Evolutionary conservation across 2,888 invertebrate genomes (phyloP), one percentile per base, ranked within the genome.

Genomic region (Dasypolia templi): DNA sequence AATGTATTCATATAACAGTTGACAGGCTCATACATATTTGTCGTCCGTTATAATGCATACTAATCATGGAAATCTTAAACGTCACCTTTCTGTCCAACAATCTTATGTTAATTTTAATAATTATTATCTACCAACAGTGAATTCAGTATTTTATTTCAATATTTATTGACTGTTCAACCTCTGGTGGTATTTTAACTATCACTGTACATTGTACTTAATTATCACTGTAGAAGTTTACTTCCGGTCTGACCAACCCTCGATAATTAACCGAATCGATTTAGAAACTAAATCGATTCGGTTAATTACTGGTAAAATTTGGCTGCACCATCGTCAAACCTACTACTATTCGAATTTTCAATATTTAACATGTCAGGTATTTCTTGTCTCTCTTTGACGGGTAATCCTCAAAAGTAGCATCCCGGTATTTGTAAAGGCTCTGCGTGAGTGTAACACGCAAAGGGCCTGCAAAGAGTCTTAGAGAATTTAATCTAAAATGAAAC

Each of bases 11-110:
- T 80, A 75, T 68, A 56, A 53, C 64, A 51, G 67, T 79, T 74
- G 81, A 83, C 79, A 83, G 70, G 22, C 63, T 83, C 80, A 83
- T 83, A 79, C 67, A 81, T 79, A 83, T 79, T 78, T 71, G 70
- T 83, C 65, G 56, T 53, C 71, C 26, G 29, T 56, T 78, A 59
- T 70, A 63, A 67, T 76, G 82, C 44, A 70, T 77, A 69, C 59
- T 81, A 56, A 82, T 70, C 39, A 59, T 64, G 69, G 56, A 63
- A 77, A 81, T 49, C 53, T 64, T 61, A 64, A 64, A 81, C n/a
- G 53, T 19, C 59, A 39, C 39, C 66, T 26, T 46, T 62, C 44
- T 62, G 35, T 29, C 22, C 46, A 32, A 51, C 61, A 29, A 42
- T 62, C 42, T 49, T 62, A 56, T 62, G 55, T 53, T 58, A 46